phyloP scores from a whole-genome alignment of 2,888 invertebrate genomes.

The Papilio gigon region DNA sequence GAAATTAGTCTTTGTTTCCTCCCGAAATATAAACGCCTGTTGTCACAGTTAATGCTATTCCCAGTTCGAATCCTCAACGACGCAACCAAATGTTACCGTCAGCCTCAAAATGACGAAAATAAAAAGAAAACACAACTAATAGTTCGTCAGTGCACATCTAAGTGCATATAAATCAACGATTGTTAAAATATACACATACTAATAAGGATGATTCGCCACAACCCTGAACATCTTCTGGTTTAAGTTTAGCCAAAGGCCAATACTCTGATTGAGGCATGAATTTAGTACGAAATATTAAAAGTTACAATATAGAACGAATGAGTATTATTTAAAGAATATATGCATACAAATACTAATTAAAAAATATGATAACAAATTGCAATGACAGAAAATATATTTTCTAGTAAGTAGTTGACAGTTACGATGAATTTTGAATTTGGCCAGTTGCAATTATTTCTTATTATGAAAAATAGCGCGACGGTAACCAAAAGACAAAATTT shows the following conservation, averaged over 20 bases:
- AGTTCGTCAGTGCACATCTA: too few relatives aligned
- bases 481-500: too few relatives aligned
- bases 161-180: too few relatives aligned
- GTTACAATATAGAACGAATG: constrained; percentile 3
- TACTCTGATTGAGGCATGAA: constrained; percentile 67
- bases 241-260: constrained; percentile 59
- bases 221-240: constrained; percentile 45
- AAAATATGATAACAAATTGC: constrained; percentile 26
- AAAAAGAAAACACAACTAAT: too few relatives aligned
- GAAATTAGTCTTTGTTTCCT: too few relatives aligned
- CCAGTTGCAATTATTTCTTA: constrained; percentile 11
- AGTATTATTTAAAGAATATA: constrained; percentile 5
- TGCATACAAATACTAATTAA: constrained; percentile 18
- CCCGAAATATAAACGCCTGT: too few relatives aligned
- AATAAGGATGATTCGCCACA: constrained; percentile 49
- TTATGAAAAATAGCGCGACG: not conserved
- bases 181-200: constrained; percentile 44
- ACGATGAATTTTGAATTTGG: constrained; percentile 12
- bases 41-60: too few relatives aligned
- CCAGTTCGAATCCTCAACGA: too few relatives aligned
- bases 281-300: not conserved
- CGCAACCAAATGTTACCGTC: too few relatives aligned
- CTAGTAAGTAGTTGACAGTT: constrained; percentile 18
- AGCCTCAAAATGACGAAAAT: too few relatives aligned
- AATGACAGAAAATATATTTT: constrained; percentile 27